Evolutionary conservation across 2,797 vertebrate genomes (phyloP).

Genomic region (Odontamblyopus rebecca): DNA sequence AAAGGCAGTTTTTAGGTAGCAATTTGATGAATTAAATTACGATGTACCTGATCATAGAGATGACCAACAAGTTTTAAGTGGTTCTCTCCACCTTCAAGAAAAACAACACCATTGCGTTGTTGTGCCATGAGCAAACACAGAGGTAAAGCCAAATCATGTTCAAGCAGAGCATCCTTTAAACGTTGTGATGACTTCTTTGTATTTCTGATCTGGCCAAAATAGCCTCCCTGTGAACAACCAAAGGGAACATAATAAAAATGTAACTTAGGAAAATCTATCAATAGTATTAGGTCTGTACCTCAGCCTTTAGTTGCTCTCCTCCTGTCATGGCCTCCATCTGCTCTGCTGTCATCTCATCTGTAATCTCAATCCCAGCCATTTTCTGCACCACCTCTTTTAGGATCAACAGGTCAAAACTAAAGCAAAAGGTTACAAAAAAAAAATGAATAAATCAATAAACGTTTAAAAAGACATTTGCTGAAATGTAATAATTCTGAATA

Average conservation of each 20-base stretch:
- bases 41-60: slow-evolving; percentile 92
- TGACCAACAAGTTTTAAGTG: slow-evolving; percentile 98
- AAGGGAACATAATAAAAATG: neutral
- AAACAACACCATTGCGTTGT: slow-evolving; percentile 95
- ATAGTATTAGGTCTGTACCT: slow-evolving; percentile 73
- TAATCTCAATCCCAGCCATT: slow-evolving; percentile 99
- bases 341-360: slow-evolving; percentile 97
- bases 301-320: slow-evolving; percentile 97
- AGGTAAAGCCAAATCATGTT: slow-evolving; percentile 94
- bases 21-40: neutral
- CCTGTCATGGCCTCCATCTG: slow-evolving; percentile 99
- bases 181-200: slow-evolving; percentile 99
- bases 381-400: slow-evolving; percentile 99
- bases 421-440: slow-evolving; percentile 21
- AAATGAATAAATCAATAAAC: neutral
- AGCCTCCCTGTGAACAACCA: slow-evolving; percentile 85
- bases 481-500: neutral
- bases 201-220: slow-evolving; percentile 98
- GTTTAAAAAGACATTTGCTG: neutral
- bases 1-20: neutral
- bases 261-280: neutral
- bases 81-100: slow-evolving; percentile 96
- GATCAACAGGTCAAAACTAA: slow-evolving; percentile 96
- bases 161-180: slow-evolving; percentile 92
- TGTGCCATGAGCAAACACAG: slow-evolving; percentile 98